Conservation (phyloP, 92 coral and sea anemone species). For the Palythoa grandiflora region DNA sequence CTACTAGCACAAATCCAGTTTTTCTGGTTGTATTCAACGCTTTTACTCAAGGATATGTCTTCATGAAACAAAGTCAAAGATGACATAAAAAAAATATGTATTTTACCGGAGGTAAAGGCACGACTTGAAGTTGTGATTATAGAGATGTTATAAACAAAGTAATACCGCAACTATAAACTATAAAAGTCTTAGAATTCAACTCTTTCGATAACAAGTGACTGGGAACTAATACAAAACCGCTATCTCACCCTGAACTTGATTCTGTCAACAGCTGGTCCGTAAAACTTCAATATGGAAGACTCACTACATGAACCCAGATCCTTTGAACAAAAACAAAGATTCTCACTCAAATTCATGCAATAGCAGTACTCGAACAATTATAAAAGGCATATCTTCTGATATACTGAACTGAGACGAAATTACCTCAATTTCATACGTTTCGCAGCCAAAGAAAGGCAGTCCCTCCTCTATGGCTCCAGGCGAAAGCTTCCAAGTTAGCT, state of each 20-base stretch:
- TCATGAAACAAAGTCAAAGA: no score
- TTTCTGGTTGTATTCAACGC: no score
- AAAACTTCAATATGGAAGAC: conserved; percentile 32
- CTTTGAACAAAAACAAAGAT: neutral
- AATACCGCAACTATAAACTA: neutral
- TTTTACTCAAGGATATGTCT: no score
- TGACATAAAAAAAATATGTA: neutral
- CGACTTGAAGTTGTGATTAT: neutral
- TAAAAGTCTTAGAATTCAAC: neutral
- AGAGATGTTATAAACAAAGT: neutral
- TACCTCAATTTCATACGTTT: conserved; percentile 46
- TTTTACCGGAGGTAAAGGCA: neutral
- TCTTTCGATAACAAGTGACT: neutral
- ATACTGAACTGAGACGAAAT: neutral
- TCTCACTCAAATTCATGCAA: neutral
- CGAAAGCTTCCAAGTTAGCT: conserved; percentile 37
- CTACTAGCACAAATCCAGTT: no score
- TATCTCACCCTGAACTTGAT: conserved; percentile 37
- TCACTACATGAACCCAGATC: conserved; percentile 12
- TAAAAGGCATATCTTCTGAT: neutral
- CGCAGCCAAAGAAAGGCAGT: conserved; percentile 45
- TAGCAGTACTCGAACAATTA: neutral
- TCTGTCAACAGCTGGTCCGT: conserved; percentile 41
- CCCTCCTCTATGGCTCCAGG: conserved; percentile 33
- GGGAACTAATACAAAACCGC: neutral